Conservation (phyloP, 2,113 vertebrate genomes). For the Charadrius vociferus region DNA sequence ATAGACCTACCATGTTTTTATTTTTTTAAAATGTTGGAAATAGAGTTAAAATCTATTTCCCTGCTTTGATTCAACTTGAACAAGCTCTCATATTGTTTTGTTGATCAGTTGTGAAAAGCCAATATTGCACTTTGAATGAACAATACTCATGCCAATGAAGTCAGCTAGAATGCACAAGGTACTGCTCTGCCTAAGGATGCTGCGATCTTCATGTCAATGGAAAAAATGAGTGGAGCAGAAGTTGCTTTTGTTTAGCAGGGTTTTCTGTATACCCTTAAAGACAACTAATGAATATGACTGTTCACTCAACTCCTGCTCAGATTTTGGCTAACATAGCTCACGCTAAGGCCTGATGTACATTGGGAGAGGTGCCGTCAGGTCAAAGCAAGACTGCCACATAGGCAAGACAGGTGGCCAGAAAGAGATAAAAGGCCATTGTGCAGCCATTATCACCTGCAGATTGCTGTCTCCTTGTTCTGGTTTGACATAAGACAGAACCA, state of each 20-base stretch:
- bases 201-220: background rate
- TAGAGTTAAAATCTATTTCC: background rate
- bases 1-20: background rate
- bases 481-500: too few species aligned
- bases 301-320: background rate
- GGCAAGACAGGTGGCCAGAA: background rate
- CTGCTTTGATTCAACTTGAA: background rate
- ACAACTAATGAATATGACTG: background rate
- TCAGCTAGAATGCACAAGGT: background rate
- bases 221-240: background rate
- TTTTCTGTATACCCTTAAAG: background rate
- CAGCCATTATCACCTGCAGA: background rate
- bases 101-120: background rate
- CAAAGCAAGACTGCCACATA: background rate
- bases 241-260: background rate
- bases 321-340: background rate
- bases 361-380: accelerated
- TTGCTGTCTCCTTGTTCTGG: background rate
- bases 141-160: background rate
- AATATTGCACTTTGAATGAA: background rate
- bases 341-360: too few species aligned
- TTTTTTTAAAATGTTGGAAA: background rate
- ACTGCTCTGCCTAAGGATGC: background rate
- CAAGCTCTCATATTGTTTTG: background rate
- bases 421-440: background rate